Conservation (phyloP, 2,797 vertebrate species). For the Caiman crocodilus region DNA sequence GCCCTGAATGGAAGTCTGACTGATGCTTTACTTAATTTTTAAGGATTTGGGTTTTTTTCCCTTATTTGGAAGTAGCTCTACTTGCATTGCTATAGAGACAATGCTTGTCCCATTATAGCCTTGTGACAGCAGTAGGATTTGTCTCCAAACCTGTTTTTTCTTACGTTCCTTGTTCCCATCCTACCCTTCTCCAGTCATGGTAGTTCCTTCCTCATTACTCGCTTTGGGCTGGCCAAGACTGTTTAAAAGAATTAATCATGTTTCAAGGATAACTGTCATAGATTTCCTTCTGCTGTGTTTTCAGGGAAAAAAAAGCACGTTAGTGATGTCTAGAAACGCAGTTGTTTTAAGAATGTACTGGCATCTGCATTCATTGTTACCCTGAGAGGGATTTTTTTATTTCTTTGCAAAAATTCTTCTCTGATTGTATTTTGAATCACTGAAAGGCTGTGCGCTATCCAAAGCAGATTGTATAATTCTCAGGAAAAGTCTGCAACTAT, state of each 20-base stretch:
- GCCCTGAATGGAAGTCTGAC: not conserved
- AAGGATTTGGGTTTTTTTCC: not conserved
- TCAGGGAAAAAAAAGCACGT: not conserved
- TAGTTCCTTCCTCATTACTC: not conserved
- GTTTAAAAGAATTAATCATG: not conserved
- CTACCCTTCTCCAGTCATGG: not conserved
- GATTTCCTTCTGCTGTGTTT: not conserved
- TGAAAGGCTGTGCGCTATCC: not conserved
- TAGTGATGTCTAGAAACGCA: not conserved
- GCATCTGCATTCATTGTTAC: not conserved
- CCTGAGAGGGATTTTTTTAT: not conserved
- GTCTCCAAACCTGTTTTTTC: not conserved
- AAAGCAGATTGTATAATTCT: not conserved
- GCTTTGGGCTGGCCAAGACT: not conserved
- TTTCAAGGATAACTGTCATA: not conserved
- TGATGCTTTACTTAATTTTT: not conserved
- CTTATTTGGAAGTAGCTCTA: not conserved
- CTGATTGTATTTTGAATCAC: too few species aligned
- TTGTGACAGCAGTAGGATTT: not conserved
- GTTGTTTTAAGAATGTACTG: not conserved
- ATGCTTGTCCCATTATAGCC: not conserved
- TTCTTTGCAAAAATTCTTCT: not conserved
- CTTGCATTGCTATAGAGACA: not conserved
- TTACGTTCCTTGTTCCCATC: not conserved
- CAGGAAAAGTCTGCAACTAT: not conserved